Base-by-base conservation (phyloP, 2,113 vertebrate genomes). In the Zapornia atra region DNA sequence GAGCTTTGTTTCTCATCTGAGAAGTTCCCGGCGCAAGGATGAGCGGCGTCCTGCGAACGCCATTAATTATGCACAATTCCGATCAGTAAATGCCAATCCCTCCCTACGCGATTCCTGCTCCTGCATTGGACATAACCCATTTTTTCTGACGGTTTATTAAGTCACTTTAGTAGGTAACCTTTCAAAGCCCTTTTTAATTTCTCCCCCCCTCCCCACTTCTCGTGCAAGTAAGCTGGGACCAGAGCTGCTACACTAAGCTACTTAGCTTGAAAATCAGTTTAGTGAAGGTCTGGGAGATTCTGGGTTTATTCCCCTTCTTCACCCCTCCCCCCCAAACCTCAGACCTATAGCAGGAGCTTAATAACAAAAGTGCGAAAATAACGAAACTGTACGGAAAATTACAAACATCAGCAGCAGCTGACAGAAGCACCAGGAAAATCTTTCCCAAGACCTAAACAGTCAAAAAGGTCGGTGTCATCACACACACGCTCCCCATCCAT, bases 211-310 rank as follows among this genome's bases (percentile, higher is more conserved):
- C 50, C 12, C 6, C 22, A 9, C 50, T 25, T 22, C 88, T 82
- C 83, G 76, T 91, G 87, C 72, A 87, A 96, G 83, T 91, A 93
- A 96, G 94, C 80, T 73, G 51, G 87, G 66, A 96, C 96, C 87
- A 95, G 94, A 95, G 92, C 91, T 84, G 92, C 82, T 95, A 53
- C 51, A 77, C 70, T 97, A 97, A 97, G 95, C 95, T 97, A 92
- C 97, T 97, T 97, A 96, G 87, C 86, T 88, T 86, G 84, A 95
- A 95, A 97, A 97, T 97, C 94, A 97, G 85, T 94, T 97, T 96
- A 95, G 91, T 75, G 82, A 92, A 93, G 61, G 83, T 94, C 89
- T 95, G 77, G 34, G 65, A 92, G 91, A 96, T 90, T 79, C 75
- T 75, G 84, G 38, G 87, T 88, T 94, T 92, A 91, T 79, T 95